Base-by-base conservation (phyloP, 2,888 invertebrate genomes). In the Stegophylla sp. region DNA sequence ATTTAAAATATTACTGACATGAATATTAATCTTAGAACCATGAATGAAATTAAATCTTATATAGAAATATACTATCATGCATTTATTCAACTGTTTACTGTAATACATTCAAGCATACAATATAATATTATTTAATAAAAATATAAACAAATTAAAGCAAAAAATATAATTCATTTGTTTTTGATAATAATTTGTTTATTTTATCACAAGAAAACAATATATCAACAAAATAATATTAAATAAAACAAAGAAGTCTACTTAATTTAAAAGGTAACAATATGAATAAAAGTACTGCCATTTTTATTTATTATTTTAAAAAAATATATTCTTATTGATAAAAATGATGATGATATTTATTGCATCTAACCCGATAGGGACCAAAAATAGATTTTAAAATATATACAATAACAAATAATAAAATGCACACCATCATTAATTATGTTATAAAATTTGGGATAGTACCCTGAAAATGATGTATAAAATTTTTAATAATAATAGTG, bases 181-280 rank as follows among this genome's bases (percentile, higher is more conserved):
- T 59, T 48, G 53, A 69, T 76, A 76, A 67, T 43, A 2, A 15
- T 26, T 59, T 59, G 28, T 67, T 45, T 77, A 77, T 74, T 74
- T 61, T 77, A 77, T 77, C 59, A 77, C 67, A 77, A 77, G 3
- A 66, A 59, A 77, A 77, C 48, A 77, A 77, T 45, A 59, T 17
- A 77, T 59, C 43, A 77, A 77, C 67, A 77, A 69, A 41, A 69
- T 59, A 77, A 45, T 45, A 56, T 67, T 0, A 48, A 20, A 53
- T 56, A 28, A n/a, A 45, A 77, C 56, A 77, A 26, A n/a, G 41
- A 43, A 51, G 1, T 56, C 7, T 17, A 53, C 53, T 76, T 13
- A 53, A 76, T 53, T 75, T 23, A 75, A 76, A 66, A 66, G 51
- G 43, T 76, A 76, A 76, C 64, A 26, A 56, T 63, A 76, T 26